Evolutionary conservation across 2,113 vertebrate genomes (phyloP), one percentile per base, ranked within the genome.

Genomic region (Labeo rohita): DNA sequence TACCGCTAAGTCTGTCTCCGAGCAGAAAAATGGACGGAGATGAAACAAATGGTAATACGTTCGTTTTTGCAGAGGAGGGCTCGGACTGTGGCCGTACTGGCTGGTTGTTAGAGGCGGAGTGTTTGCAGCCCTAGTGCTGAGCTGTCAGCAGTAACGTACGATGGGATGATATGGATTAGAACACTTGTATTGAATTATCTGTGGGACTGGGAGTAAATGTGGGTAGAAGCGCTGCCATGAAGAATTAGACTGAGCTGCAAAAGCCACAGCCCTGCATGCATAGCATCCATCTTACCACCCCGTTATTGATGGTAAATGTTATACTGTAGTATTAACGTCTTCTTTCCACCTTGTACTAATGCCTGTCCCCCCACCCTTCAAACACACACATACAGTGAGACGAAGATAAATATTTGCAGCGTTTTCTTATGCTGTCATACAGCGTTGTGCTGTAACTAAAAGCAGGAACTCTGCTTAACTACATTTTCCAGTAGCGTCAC

Each of bases 101-200:
- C 85, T 73, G 52, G 11, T 59, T 73, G 50, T 59, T 68, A 79
- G 52, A 79, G 59, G 50, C 36, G 50, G 28, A 70, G 81, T 56
- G 72, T 81, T 87, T 85, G 59, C 52, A 89, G 85, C 52, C 49
- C 39, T 78, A 59, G 9, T 68, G 45, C 84, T 85, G 18, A 75
- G 82, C 79, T 83, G 66, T 80, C 70, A 45, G 39, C 23, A 2
- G 74, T 86, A 86, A 89, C 76, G 10, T 88, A 86, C 78, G 82
- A 88, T 86, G 85, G 83, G 72, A 68, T 76, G 84, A 88, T 85
- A 87, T 88, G 87, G 89, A 88, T 88, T 86, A 82, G 86, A 91
- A 84, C 78, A 84, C 84, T 91, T 88, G 87, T 86, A 89, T 81
- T 85, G 66, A 90, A 89, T 90, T 85, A 84, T 89, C 77, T 85